A percentile compares a stretch with the other conserved stretches of the same genome.
Conservation (phyloP, 64 coral and sea anemone genomes). For the Catalaphyllia jardinei region DNA sequence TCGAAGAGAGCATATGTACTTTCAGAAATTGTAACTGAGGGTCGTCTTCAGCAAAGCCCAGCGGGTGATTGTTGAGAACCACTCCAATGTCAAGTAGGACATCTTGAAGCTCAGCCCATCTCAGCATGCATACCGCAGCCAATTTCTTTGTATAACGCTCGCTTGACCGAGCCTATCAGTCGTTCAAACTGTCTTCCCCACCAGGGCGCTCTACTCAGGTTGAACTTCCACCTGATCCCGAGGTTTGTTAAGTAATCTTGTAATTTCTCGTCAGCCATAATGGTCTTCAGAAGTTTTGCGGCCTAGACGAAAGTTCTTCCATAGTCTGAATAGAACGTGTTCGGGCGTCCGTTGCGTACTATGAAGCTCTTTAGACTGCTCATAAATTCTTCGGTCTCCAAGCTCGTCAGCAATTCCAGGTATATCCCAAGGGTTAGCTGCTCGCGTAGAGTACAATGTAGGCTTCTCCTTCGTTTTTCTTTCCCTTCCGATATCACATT, state of each 20-base stretch:
- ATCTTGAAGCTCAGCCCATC: too few species aligned
- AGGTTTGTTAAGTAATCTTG: background rate
- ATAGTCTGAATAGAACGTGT: constrained; percentile 9
- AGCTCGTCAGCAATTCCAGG: background rate
- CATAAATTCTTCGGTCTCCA: background rate
- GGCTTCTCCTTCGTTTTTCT: background rate
- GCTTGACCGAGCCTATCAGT: too few species aligned
- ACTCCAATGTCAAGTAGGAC: too few species aligned
- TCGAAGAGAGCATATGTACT: too few species aligned
- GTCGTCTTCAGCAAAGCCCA: too few species aligned
- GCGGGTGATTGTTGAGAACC: too few species aligned
- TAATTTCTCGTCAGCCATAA: background rate
- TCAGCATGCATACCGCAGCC: too few species aligned
- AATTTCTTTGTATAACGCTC: too few species aligned
- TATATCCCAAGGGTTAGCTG: background rate
- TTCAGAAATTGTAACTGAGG: too few species aligned
- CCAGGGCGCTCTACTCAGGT: too few species aligned
- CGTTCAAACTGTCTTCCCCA: too few species aligned
- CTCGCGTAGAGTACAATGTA: constrained; percentile 8
- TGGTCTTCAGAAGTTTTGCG: background rate
- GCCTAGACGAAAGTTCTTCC: background rate
- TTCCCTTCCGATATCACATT: background rate
- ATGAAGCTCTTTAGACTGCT: background rate
- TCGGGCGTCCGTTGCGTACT: background rate
- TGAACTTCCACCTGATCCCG: too few species aligned